Evolutionary conservation across 2,113 vertebrate species (phyloP).

Genomic region (Eurystomus gularis): DNA sequence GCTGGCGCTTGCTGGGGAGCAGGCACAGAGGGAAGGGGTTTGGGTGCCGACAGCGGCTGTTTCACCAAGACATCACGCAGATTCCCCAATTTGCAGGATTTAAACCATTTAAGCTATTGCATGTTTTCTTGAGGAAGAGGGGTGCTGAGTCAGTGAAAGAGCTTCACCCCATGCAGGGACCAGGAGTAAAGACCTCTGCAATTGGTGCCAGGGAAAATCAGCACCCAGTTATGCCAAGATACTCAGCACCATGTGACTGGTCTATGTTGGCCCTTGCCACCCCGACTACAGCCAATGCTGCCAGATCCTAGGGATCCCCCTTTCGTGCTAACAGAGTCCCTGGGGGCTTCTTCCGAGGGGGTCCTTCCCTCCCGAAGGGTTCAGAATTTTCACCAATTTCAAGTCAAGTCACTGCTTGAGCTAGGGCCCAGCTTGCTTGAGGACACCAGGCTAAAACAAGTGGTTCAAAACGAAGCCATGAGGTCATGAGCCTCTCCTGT

Average conservation of each 20-base stretch:
- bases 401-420: not conserved
- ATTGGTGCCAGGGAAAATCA: not conserved
- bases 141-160: not conserved
- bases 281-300: accelerated
- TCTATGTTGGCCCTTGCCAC: accelerated
- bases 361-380: not conserved
- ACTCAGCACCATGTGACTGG: not conserved
- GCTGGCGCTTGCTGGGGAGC: accelerated
- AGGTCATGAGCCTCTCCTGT: not conserved
- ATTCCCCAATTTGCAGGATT: not conserved
- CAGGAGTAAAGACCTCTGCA: not conserved
- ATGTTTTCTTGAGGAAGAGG: not conserved
- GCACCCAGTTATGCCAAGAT: not conserved
- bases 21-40: not conserved
- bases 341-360: not conserved
- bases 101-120: not conserved
- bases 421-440: too few relatives aligned
- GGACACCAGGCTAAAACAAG: not conserved
- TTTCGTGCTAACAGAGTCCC: not conserved
- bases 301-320: not conserved
- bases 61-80: not conserved
- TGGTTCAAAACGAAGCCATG: not conserved
- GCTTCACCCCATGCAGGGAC: accelerated
- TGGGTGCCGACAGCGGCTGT: not conserved
- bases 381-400: not conserved